Base-by-base conservation (phyloP, 2,113 vertebrate species). In the Hypocryptadius cinnamomeus region DNA sequence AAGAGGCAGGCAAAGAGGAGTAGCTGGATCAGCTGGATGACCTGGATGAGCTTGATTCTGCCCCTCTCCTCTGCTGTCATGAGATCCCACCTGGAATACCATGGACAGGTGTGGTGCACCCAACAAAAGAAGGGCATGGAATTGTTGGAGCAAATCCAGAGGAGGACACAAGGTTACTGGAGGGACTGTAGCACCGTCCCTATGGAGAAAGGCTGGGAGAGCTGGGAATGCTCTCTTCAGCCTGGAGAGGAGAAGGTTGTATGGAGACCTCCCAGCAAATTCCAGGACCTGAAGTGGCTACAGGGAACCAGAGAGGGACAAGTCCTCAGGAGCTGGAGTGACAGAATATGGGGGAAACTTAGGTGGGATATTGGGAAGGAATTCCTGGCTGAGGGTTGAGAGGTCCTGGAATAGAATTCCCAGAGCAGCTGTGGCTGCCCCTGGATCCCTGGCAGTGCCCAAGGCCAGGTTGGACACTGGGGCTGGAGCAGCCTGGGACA, bases 341-440 rank as follows among this genome's bases (percentile, higher is more conserved):
- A 56, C 48, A 14, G 30, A 24, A 35, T 13, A 48, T 11, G 9
- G 39, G 0, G 2, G 47, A 39, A 24, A 40, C 17, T 45, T 14
- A 16, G 10, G 6, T 13, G 5, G 30, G 24, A 54, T 24, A 6
- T 14, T 39, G 15, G 30, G n/a, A 53, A 50, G 37, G 17, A 59
- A 63, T 70, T 63, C 13, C 40, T 45, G 10, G 5, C 24, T 70
- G 54, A 24, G 23, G 3, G 11, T 22, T 37, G 9, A 2, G 3
- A 68, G 7, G 11, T 0, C 0, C 28, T 65, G 70, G 24, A 0
- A 3, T 1, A 1, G 82, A 5, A 5, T 31, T 12, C 18, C 33
- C 63, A 53, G 53, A 53, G 9, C 0, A 23, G 33, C 15, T 78
- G 45, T 44, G 72, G 53, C 53, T 60, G 53, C 22, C 33, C 45